These are phyloP conservation scores for Scartelaos histophorus DNA, from an alignment of 2,113 vertebrate genomes.

Conservation along the genomic window DNA sequence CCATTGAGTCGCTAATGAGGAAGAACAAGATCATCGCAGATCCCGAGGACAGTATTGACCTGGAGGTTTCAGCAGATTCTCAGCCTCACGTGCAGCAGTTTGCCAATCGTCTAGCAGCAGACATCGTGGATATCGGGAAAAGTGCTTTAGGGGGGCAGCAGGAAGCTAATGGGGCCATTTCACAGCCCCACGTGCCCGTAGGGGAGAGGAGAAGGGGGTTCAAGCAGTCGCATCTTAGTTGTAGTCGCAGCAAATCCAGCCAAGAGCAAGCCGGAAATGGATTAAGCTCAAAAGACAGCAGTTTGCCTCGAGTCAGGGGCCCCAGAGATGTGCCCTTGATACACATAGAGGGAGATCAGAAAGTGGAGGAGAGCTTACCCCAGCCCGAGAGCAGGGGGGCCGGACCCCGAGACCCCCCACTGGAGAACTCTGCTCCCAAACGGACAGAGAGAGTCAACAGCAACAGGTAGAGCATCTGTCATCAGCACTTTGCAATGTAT, in stretches of 20 bases:
- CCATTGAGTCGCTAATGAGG: constrained; percentile 94
- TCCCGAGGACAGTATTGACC: constrained; percentile 72
- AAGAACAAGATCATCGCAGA: constrained; percentile 94
- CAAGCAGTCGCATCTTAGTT: constrained; percentile 62
- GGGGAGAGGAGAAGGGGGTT: constrained; percentile 70
- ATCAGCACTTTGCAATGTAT: background rate
- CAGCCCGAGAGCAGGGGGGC: constrained; percentile 41
- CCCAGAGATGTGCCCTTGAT: constrained; percentile 92
- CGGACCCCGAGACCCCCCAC: constrained; percentile 53
- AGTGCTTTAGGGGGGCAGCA: constrained; percentile 72
- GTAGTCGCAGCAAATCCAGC: constrained; percentile 49
- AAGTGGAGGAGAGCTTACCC: constrained; percentile 71
- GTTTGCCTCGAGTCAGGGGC: constrained; percentile 41
- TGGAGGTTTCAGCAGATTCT: constrained; percentile 71
- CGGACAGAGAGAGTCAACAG: constrained; percentile 40
- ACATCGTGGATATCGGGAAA: constrained; percentile 83
- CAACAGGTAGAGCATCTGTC: constrained; percentile 73
- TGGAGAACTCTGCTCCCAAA: constrained; percentile 57
- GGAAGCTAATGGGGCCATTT: constrained; percentile 71
- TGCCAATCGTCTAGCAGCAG: constrained; percentile 79
- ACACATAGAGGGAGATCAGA: constrained; percentile 92
- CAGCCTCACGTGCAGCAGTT: constrained; percentile 79
- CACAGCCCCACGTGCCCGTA: constrained; percentile 57
- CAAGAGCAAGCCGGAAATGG: constrained; percentile 56
- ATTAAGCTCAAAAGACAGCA: constrained; percentile 25